These are phyloP conservation scores for Rosalia funebris DNA, from an alignment of 2,888 invertebrate species.

Conservation along the genomic window DNA sequence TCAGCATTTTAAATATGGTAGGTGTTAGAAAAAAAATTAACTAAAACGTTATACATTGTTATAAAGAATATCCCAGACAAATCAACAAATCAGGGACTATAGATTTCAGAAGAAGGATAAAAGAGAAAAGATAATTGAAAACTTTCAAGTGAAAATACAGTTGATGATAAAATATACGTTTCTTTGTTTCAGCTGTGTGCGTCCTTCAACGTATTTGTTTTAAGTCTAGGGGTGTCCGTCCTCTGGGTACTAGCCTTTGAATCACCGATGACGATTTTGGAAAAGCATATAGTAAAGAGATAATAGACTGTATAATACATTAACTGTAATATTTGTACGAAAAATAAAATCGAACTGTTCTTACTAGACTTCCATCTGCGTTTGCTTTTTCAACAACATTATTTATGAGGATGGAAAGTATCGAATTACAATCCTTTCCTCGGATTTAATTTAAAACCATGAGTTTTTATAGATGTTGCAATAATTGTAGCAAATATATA, in stretches of 20 bases:
- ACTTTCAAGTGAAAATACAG: background rate
- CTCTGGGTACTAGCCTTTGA: background rate
- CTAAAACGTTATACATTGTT: background rate
- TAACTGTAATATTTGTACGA: too few relatives aligned
- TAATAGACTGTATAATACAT: background rate
- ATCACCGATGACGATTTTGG: background rate
- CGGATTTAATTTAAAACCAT: too few relatives aligned
- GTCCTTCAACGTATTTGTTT: background rate
- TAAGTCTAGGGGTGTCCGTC: background rate
- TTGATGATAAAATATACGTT: background rate
- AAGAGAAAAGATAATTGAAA: background rate
- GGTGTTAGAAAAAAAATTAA: conserved; percentile 9
- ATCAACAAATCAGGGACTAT: background rate
- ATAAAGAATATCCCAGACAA: background rate
- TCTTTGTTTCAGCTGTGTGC: background rate
- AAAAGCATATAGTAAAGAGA: background rate
- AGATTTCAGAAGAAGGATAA: background rate
- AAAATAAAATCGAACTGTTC: too few relatives aligned
- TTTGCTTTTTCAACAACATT: too few relatives aligned
- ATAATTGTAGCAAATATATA: too few relatives aligned
- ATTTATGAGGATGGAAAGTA: too few relatives aligned
- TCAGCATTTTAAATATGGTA: conserved; percentile 49
- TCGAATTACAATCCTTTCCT: too few relatives aligned
- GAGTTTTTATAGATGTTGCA: too few relatives aligned
- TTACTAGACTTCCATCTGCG: too few relatives aligned